Evolutionary conservation across 2,797 vertebrate genomes (phyloP).

Genomic region (Bradypodion ventrale): DNA sequence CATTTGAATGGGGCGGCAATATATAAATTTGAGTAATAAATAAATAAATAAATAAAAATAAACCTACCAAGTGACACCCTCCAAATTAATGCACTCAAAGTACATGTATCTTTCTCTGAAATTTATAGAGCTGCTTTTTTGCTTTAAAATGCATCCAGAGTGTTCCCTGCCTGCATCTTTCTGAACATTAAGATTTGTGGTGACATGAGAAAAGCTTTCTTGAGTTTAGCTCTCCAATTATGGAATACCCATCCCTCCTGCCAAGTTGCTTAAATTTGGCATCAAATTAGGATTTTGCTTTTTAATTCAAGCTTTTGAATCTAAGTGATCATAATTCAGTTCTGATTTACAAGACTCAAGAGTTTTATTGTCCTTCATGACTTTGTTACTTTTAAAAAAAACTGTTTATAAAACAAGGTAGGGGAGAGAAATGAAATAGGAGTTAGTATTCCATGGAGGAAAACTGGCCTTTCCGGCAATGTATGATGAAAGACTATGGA

Average conservation of each 20-base stretch:
- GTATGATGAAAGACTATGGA: not conserved
- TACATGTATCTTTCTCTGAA: not conserved
- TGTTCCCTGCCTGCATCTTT: no score
- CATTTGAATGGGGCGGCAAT: no score
- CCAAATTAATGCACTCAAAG: not conserved
- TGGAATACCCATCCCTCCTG: no score
- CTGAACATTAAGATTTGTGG: no score
- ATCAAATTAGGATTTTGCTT: not conserved
- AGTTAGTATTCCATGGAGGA: not conserved
- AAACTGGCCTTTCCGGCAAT: not conserved
- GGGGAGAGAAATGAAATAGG: not conserved
- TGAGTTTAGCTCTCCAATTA: no score
- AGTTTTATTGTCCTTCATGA: not conserved
- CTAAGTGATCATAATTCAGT: no score
- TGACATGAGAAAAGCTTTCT: no score
- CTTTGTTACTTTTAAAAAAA: not conserved
- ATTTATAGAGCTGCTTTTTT: not conserved
- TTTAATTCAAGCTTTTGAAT: not conserved
- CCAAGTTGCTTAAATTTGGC: no score
- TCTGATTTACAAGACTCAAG: not conserved
- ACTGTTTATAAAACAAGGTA: not conserved
- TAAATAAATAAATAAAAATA: no score
- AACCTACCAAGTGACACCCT: no score
- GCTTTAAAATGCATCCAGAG: not conserved
- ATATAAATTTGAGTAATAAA: no score